These are phyloP conservation scores for Bos indicus DNA, from an alignment of 2,113 vertebrate species.

Conservation along the genomic window DNA sequence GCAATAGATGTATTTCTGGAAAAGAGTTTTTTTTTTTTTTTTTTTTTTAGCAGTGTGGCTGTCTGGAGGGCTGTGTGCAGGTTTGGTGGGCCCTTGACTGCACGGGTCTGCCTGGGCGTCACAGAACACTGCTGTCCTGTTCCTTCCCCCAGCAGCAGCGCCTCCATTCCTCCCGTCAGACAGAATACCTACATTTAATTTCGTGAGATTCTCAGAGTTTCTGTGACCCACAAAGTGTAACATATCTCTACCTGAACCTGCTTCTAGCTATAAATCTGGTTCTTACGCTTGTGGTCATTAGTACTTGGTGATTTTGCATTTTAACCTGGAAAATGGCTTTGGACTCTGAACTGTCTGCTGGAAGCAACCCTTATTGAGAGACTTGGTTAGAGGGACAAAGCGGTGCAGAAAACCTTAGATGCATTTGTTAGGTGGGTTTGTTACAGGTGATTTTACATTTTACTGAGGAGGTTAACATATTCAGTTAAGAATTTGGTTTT, in stretches of 20 bases:
- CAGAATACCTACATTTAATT: not conserved
- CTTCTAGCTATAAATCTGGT: not conserved
- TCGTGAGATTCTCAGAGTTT: not conserved
- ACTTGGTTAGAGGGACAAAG: not conserved
- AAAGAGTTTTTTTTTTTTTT: not conserved
- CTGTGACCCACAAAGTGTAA: not conserved
- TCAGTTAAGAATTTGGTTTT: constrained; percentile 3
- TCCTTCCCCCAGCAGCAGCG: rapidly evolving
- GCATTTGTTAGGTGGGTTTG: not conserved
- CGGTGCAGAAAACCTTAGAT: not conserved
- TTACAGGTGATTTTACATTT: not conserved
- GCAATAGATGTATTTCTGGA: not conserved
- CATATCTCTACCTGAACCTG: not conserved
- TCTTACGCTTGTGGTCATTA: not conserved
- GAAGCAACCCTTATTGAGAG: not conserved
- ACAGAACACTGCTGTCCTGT: not conserved
- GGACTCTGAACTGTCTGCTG: not conserved
- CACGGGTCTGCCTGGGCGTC: not conserved
- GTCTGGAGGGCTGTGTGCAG: not conserved
- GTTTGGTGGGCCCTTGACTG: not conserved
- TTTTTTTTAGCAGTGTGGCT: not conserved
- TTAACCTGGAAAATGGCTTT: not conserved
- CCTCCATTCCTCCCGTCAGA: not conserved
- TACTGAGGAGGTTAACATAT: not conserved
- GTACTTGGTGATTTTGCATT: not conserved